Percentiles rank a stretch among this genome's conserved stretches.
Evolutionary conservation across 2,113 vertebrate genomes (phyloP).

Genomic region (Oxyruncus cristatus): DNA sequence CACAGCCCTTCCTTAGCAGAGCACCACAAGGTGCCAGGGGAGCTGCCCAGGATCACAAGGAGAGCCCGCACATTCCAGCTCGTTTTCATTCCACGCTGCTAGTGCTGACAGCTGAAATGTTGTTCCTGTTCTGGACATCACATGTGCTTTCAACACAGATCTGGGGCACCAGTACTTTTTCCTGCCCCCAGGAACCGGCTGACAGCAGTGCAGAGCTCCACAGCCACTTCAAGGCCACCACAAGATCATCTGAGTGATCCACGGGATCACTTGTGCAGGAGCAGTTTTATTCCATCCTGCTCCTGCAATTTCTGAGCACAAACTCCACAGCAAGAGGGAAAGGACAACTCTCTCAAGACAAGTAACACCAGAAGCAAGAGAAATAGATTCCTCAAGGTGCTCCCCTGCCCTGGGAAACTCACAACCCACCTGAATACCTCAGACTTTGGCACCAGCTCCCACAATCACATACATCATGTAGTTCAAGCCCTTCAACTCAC

Average conservation of each 20-base stretch:
- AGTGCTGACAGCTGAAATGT: not conserved
- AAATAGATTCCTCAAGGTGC: not conserved
- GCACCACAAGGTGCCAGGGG: not conserved
- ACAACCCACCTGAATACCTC: not conserved
- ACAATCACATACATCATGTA: not conserved
- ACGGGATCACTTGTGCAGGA: not conserved
- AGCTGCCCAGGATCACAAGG: not conserved
- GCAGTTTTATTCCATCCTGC: not conserved
- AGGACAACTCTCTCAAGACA: not conserved
- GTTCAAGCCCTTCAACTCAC: not conserved
- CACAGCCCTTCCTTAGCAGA: not conserved
- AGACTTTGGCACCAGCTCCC: not conserved
- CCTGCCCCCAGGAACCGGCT: not conserved
- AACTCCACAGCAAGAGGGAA: not conserved
- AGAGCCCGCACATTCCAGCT: not conserved
- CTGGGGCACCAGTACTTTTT: not conserved
- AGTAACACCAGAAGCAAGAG: not conserved
- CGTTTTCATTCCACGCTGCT: not conserved
- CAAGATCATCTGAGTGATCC: not conserved
- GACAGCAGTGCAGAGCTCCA: not conserved
- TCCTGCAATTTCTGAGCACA: not conserved
- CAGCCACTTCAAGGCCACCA: not conserved
- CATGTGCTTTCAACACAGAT: not conserved
- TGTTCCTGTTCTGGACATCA: not conserved
- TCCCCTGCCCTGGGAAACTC: not conserved